Evolutionary conservation across 2,797 vertebrate species (phyloP), one percentile per base, ranked within the genome.

Genomic region (Pteropus rufus): DNA sequence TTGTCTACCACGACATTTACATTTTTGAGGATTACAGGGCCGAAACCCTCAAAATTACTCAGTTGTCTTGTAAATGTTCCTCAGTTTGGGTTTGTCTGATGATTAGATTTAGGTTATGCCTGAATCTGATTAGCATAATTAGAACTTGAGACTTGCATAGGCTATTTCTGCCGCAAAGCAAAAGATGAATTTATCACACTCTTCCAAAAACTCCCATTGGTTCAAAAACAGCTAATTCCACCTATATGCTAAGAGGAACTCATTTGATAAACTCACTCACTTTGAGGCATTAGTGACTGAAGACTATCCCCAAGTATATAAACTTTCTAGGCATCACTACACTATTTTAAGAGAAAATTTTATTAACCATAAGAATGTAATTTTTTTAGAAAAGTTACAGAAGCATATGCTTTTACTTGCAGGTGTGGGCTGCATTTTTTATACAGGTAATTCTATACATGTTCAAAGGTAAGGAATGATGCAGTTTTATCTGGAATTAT

Each of bases 291-390:
- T 73, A 41, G 34, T 75, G 41, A 46, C 49, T 79, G 36, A 72
- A 91, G 23, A 44, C 24, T 19, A 7, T 41, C 39, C 15, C 21
- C 18, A 11, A 82, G 5, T 77, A 23, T 49, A 14, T 8, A 65
- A 79, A 76, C 52, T 34, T 92, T 52, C 44, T 72, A 52, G n/a
- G 49, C n/a, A 39, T 46, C 79, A 49, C 16, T 67, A 49, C 73
- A 49, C 16, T 67, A 49, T 81, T 89, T 91, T 89, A 93, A 83
- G 83, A 92, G 62, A 56, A 73, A 79, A 82, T 73, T 56, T 49
- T 85, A 60, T 67, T 62, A 93, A 89, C n/a, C 24, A 14, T 34
- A 62, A 83, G 31, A 34, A 73, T 69, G 14, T 3, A 58, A 7
- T 56, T 46, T 64, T 46, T 87, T 65, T n/a, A 67, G 18, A 80